Evolutionary conservation across 2,888 invertebrate genomes (phyloP).

Genomic region (Schrankia costaestrigalis): DNA sequence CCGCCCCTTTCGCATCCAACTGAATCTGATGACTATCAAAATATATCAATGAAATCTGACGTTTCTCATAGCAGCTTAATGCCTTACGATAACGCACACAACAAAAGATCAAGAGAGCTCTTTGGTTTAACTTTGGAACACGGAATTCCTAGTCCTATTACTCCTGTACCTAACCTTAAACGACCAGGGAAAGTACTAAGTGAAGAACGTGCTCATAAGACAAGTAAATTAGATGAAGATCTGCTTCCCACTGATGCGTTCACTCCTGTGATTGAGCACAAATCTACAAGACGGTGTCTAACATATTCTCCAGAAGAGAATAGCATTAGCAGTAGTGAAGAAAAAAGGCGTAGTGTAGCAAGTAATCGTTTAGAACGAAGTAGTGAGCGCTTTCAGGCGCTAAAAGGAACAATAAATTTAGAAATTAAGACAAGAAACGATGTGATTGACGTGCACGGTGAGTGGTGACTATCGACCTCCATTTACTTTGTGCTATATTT

Average conservation of each 20-base stretch:
- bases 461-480: slow-evolving; percentile 77
- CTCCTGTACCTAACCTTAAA: slow-evolving; percentile 65
- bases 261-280: slow-evolving; percentile 73
- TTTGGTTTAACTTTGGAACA: slow-evolving; percentile 72
- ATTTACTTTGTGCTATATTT: slow-evolving; percentile 14
- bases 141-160: slow-evolving; percentile 77
- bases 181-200: slow-evolving; percentile 66
- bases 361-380: slow-evolving; percentile 68
- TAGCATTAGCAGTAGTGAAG: slow-evolving; percentile 74
- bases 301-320: slow-evolving; percentile 81
- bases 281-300: slow-evolving; percentile 77
- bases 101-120: slow-evolving; percentile 56
- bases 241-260: slow-evolving; percentile 55
- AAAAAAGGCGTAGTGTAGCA: slow-evolving; percentile 76
- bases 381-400: slow-evolving; percentile 55
- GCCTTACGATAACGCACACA: slow-evolving; percentile 49
- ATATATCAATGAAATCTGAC: slow-evolving; percentile 52
- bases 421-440: slow-evolving; percentile 80
- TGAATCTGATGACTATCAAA: slow-evolving; percentile 34
- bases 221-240: slow-evolving; percentile 76
- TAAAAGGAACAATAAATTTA: slow-evolving; percentile 83
- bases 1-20: slow-evolving; percentile 46
- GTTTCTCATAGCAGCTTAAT: slow-evolving; percentile 70
- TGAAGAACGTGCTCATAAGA: slow-evolving; percentile 70
- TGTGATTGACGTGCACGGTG: slow-evolving; percentile 85